Conservation (phyloP, 2,888 invertebrate species). For the Cetonia aurata region DNA sequence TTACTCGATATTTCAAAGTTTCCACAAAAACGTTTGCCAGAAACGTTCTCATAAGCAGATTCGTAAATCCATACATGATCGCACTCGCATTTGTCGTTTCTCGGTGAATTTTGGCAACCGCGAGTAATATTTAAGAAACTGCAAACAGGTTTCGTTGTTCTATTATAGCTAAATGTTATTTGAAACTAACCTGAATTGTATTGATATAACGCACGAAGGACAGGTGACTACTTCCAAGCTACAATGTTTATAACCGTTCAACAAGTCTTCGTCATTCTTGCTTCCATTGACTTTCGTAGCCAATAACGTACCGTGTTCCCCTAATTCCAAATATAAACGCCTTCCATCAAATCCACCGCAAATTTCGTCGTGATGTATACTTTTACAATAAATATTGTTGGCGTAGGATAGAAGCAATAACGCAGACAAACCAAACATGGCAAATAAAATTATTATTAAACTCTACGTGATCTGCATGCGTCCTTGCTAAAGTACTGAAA, state of each 20-base stretch:
- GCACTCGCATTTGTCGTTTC: constrained; percentile 65
- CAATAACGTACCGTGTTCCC: constrained; percentile 61
- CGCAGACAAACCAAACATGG: not conserved
- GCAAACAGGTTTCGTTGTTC: constrained; percentile 37
- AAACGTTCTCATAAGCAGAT: constrained; percentile 73
- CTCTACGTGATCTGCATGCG: not conserved
- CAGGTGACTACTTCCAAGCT: constrained; percentile 75
- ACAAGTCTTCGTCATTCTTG: not conserved
- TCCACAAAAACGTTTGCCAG: constrained; percentile 74
- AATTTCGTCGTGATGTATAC: constrained; percentile 54
- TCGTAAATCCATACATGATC: constrained; percentile 77
- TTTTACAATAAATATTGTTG: constrained; percentile 4
- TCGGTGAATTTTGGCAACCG: constrained; percentile 57
- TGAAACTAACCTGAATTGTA: constrained; percentile 67
- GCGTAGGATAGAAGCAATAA: constrained; percentile 3
- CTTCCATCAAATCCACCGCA: constrained; percentile 61
- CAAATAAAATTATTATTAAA: not conserved
- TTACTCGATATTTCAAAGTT: constrained; percentile 55
- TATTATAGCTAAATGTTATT: not conserved
- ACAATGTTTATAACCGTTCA: constrained; percentile 46
- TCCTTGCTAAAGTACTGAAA: not conserved
- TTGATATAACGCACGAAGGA: constrained; percentile 75
- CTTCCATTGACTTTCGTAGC: constrained; percentile 59
- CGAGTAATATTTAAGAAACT: constrained; percentile 62
- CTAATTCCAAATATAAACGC: constrained; percentile 63